Evolutionary conservation across 2,797 vertebrate genomes (phyloP), one percentile per base, ranked within the genome.

Genomic region (Parambassis ranga): DNA sequence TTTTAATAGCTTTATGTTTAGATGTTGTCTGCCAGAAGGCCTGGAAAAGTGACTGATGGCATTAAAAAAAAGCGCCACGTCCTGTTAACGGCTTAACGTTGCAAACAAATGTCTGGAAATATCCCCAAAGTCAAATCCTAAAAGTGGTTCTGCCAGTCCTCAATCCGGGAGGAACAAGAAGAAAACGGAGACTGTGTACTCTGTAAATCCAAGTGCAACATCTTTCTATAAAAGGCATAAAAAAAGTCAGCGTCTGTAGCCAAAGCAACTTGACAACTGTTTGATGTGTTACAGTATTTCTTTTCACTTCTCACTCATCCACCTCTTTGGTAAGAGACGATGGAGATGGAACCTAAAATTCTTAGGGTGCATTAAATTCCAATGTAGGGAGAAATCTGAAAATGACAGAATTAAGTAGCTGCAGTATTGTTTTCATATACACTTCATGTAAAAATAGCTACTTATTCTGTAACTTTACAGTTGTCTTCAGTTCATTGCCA

Each of bases 1-100:
- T 81, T 82, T 81, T 80, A 84, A 83, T 75, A 77, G 84, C 71
- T 65, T 65, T 49, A 48, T 57, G 60, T 73, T 60, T 14, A 47
- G 47, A 60, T 38, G 14, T 7, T 0, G 7, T 65, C 52, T 37
- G 49, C 56, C 59, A 63, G 44, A 56, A 30, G 49, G 43, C 26
- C 31, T 44, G n/a, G 16, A 44, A 56, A 66, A 75, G 36, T 30
- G 22, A 73, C 43, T 38, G 79, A 70, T 56, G 30, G 35, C 10
- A 48, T 50, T 5, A 32, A 30, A 53, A 23, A 16, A 39, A 28
- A 24, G 24, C 33, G 59, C 42, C 6, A n/a, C 27, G 43, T 68
- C 36, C 48, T 41, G 60, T 61, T 77, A 76, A 75, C 8, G 1
- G 77, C 71, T 87, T 68, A 77, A 70, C 0, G 8, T 23, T 26